Base-by-base conservation (phyloP, 2,113 vertebrate genomes). In the Falcunculus frontatus region DNA sequence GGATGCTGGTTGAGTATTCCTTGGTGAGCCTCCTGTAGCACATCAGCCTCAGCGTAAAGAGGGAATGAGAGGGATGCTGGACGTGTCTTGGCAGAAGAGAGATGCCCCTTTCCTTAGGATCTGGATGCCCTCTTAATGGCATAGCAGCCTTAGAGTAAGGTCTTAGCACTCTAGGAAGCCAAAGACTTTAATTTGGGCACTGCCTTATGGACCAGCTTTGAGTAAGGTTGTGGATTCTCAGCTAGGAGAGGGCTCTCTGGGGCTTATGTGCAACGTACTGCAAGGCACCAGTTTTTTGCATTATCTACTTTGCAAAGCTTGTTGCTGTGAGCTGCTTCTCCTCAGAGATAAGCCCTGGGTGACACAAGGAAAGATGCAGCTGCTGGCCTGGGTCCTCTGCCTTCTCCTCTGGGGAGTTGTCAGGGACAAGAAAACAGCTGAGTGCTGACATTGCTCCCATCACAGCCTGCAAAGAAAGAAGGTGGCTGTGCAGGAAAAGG, bases 41-140 rank as follows among this genome's bases (percentile, higher is more conserved):
- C 0, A 2, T 27, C 49, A 65, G 55, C 56, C 62, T 50, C 55
- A 32, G 9, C 0, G 0, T 35, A 13, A 52, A 68, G 39, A 69
- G n/a, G 25, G 32, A 49, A 23, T 46, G 52, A 63, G 30, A 52
- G 21, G 13, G 22, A 13, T 77, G 52, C 46, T 89, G 42, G 20
- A 1, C 25, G 9, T 49, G 11, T 26, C 21, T 63, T 69, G 59
- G 37, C 55, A 57, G 73, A 50, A 56, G 10, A 93, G 56, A 20
- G 44, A 4, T 35, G 10, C 16, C 27, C 22, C 9, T 92, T 84
- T 77, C 16, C 12, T 84, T 59, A 67, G 64, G 23, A 47, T 69
- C 23, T 37, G 39, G 26, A 23, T 59, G 21, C 0, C 1, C 65
- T 81, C 6, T 70, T 82, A 44, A 35, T 41, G 49, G 62, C n/a